Percentiles rank a stretch among this genome's conserved stretches.
Conservation (phyloP, 2,113 vertebrate species). For the Merops nubicus region DNA sequence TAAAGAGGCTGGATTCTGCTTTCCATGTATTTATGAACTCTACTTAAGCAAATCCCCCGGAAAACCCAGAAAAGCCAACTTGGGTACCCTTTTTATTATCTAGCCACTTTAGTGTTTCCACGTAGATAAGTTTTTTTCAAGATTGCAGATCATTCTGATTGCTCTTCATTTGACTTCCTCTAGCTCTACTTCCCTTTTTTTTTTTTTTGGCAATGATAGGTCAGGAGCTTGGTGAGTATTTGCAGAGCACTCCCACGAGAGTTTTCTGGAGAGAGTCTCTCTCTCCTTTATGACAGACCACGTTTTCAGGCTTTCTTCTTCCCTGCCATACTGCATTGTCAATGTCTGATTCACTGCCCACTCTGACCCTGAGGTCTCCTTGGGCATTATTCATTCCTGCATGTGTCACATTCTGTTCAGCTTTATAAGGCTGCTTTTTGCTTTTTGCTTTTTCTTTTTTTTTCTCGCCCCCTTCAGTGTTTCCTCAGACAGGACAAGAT, state of each 20-base stretch:
- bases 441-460: not conserved
- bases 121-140: not conserved
- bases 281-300: constrained; percentile 6
- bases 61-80: not conserved
- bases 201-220: not conserved
- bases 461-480: not conserved
- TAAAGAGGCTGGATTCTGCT: not conserved
- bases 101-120: not conserved
- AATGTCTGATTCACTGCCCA: constrained; percentile 21
- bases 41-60: not conserved
- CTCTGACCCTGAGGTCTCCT: constrained; percentile 52
- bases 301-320: constrained; percentile 23
- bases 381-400: constrained; percentile 19
- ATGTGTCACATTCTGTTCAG: not conserved
- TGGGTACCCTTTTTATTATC: not conserved
- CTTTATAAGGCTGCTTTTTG: not conserved
- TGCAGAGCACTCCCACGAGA: not conserved
- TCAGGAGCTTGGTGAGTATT: constrained; percentile 12
- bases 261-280: not conserved
- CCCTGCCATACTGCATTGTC: constrained; percentile 20
- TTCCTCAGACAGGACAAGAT: not conserved
- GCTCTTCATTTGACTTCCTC: constrained; percentile 16
- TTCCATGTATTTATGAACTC: not conserved
- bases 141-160: not conserved
- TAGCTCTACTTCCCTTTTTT: not conserved